These are phyloP conservation scores for Hirtodrosophila duncani DNA, from an alignment of 2,888 invertebrate species.

Conservation along the genomic window DNA sequence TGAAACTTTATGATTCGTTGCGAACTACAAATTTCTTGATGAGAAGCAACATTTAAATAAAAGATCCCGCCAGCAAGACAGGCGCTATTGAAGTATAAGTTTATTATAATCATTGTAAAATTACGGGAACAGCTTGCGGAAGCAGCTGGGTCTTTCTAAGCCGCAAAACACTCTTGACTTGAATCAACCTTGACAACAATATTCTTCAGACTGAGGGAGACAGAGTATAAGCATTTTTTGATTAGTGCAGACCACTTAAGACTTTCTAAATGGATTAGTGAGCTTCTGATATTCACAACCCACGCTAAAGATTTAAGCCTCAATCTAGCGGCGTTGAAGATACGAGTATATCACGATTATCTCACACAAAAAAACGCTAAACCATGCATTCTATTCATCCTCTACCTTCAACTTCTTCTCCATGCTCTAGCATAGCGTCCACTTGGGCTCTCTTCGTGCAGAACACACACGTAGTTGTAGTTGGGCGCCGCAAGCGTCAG, in stretches of 20 bases:
- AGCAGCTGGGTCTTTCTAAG: too few species aligned
- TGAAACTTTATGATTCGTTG: conserved; percentile 47
- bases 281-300: too few species aligned
- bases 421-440: conserved; percentile 38
- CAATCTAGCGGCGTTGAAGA: conserved; percentile 30
- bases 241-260: too few species aligned
- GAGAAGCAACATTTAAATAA: conserved; percentile 22
- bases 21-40: conserved; percentile 38
- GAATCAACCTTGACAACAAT: too few species aligned
- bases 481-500: conserved; percentile 32
- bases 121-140: too few species aligned
- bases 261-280: too few species aligned
- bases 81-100: background rate
- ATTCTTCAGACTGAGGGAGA: too few species aligned
- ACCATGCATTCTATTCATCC: conserved; percentile 2
- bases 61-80: too few species aligned
- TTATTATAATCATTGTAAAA: too few species aligned
- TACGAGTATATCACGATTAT: conserved; percentile 34
- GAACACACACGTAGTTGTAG: conserved; percentile 64
- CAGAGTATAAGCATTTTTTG: too few species aligned
- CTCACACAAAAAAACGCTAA: conserved; percentile 32
- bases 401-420: conserved; percentile 1
- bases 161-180: too few species aligned
- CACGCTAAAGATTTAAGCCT: too few species aligned
- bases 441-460: conserved; percentile 47